These are phyloP conservation scores for Ceuthmochares aereus DNA, from an alignment of 2,113 vertebrate species.

Conservation along the genomic window DNA sequence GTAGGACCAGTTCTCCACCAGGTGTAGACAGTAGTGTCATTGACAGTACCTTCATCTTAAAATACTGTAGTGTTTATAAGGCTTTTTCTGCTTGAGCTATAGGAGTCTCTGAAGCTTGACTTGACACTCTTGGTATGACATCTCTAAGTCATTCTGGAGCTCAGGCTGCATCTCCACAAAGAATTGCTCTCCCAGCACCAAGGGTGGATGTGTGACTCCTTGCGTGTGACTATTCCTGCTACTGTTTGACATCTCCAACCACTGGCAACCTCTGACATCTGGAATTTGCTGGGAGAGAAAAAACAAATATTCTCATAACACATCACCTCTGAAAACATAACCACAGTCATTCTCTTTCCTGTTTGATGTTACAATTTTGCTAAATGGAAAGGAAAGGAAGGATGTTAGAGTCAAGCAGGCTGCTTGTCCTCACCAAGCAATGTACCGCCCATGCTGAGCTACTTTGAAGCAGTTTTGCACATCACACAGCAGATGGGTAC, in stretches of 20 bases:
- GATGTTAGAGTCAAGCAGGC: background rate
- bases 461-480: background rate
- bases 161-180: background rate
- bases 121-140: background rate
- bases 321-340: background rate
- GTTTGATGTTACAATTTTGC: background rate
- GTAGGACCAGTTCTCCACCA: background rate
- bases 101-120: background rate
- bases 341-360: background rate
- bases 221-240: background rate
- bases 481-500: background rate
- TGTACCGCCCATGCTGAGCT: background rate
- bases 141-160: background rate
- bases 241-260: background rate
- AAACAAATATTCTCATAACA: background rate
- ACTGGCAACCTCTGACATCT: background rate
- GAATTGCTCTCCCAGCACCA: background rate
- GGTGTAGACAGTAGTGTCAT: background rate
- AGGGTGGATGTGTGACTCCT: background rate
- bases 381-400: background rate
- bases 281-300: background rate
- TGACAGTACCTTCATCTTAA: background rate
- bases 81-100: background rate
- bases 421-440: background rate
- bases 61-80: background rate